Base-by-base conservation (phyloP, 2,797 vertebrate species). In the Sebastes cheni region DNA sequence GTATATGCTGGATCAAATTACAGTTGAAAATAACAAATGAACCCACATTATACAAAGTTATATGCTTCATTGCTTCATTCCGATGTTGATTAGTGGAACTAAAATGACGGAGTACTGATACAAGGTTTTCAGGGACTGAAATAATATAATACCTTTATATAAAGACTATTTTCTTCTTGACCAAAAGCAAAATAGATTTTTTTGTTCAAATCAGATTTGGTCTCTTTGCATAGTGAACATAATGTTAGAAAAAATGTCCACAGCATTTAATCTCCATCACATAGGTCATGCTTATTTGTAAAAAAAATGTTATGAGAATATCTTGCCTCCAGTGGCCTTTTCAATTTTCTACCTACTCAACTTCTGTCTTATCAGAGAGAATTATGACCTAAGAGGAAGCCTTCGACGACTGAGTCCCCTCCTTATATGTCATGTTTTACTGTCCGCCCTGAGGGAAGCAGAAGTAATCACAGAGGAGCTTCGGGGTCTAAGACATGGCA, bases 371-470 rank as follows among this genome's bases (percentile, higher is more conserved):
- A 72, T 85, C 66, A 54, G 32, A 39, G 22, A 67, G 66, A 71
- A 56, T 64, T 70, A 69, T 3, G 14, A 75, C 61, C 34, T 2
- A 1, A 18, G 36, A 32, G 50, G 64, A 34, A 65, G 58, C 72
- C 70, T 34, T 32, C 0, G 8, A 72, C 9, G 4, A 72, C 30
- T 65, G 68, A 81, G 77, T 81, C 56, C 46, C 30, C 50, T 46
- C 58, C 74, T 56, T 64, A 27, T 68, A 32, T 50, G 50, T 73
- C 39, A 56, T 36, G 56, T 74, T 83, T 81, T 80, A 61, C 69
- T 58, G 66, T 69, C 62, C 4, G 7, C 30, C 73, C 64, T 18
- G 67, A 82, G 70, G 83, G 64, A 65, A 50, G 60, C 32, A 29
- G 30, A 67, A n/a, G 61, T 70, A 74, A 73, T 70, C 70, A 70